Conservation (phyloP, 2,113 vertebrate species). For the Ploceus nigricollis region DNA sequence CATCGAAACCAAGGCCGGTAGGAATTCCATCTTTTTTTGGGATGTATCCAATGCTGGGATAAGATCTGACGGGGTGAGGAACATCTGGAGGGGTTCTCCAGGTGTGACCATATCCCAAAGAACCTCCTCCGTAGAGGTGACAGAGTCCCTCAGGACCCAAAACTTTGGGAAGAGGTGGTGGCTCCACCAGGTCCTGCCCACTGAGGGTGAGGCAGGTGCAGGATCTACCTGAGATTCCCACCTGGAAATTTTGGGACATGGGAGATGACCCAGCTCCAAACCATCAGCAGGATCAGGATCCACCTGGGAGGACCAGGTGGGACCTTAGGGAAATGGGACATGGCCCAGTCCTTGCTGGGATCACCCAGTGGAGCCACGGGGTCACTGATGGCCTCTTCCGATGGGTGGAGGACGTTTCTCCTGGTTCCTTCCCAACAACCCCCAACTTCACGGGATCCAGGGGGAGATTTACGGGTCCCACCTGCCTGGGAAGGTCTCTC, state of each 20-base stretch:
- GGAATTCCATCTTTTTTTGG: background rate
- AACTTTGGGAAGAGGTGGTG: background rate
- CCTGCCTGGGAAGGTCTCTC: background rate
- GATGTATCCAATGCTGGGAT: rapidly evolving
- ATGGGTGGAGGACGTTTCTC: background rate
- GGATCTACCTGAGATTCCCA: background rate
- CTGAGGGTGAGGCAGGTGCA: too few species aligned
- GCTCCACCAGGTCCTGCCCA: too few species aligned
- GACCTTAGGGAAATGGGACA: background rate
- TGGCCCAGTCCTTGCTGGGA: background rate
- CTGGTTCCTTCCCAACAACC: rapidly evolving
- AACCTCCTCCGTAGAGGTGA: rapidly evolving
- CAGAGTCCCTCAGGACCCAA: too few species aligned
- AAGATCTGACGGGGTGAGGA: rapidly evolving
- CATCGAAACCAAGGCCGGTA: background rate
- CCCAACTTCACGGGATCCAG: background rate
- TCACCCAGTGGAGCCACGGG: background rate
- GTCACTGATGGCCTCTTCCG: background rate
- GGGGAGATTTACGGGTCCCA: background rate
- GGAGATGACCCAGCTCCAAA: background rate
- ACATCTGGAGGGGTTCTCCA: background rate
- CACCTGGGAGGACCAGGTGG: background rate
- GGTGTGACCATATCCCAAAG: rapidly evolving
- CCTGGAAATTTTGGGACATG: background rate
- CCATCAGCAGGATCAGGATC: too few species aligned